These are phyloP conservation scores for Erebia palarica DNA, from an alignment of 2,888 invertebrate species.

Conservation along the genomic window DNA sequence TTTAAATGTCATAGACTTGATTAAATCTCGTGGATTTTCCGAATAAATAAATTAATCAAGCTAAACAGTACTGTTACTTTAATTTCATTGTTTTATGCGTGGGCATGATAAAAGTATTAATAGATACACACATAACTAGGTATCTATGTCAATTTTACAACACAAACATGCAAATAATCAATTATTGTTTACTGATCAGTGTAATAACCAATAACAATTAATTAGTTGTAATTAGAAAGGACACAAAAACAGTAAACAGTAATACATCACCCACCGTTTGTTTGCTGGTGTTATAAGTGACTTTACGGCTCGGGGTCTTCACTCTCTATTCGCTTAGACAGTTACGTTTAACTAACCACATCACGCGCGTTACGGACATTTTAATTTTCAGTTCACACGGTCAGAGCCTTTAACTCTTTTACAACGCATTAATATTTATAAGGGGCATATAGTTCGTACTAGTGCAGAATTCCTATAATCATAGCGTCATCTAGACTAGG, in stretches of 20 bases:
- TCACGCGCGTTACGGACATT: conserved; percentile 74
- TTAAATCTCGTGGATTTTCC: too few relatives aligned
- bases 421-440: conserved; percentile 70
- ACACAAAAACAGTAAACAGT: not conserved
- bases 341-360: conserved; percentile 54
- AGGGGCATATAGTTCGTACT: conserved; percentile 38
- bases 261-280: conserved; percentile 22
- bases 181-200: not conserved
- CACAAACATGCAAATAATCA: not conserved
- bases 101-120: not conserved
- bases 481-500: conserved; percentile 37
- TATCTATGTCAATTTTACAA: too few relatives aligned
- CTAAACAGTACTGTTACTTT: too few relatives aligned
- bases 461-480: conserved; percentile 39
- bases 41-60: too few relatives aligned
- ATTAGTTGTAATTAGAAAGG: not conserved
- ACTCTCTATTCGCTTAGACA: conserved; percentile 36
- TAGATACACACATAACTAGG: not conserved
- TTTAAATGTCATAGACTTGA: too few relatives aligned
- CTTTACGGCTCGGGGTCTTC: conserved; percentile 15
- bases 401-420: conserved; percentile 55
- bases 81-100: too few relatives aligned
- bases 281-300: not conserved
- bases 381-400: conserved; percentile 80
- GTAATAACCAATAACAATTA: too few relatives aligned